Evolutionary conservation across 37 sponge, comb jelly and placozoan species (phyloP), one percentile per base, ranked within the genome.

Genomic region (Mnemiopsis leidyi): DNA sequence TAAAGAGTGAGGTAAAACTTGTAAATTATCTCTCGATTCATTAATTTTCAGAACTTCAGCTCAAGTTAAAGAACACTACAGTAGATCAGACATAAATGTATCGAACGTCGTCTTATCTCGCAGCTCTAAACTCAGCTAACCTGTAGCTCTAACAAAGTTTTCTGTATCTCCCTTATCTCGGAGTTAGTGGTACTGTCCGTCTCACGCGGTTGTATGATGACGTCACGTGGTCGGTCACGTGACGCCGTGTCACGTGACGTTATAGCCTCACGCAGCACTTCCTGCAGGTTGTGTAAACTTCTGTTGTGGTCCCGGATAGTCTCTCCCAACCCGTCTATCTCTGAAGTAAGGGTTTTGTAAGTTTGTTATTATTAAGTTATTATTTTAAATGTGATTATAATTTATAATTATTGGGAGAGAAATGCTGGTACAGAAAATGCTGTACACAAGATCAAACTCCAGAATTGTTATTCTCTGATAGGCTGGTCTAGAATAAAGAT

Each of bases 301-400:
- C 90, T 39, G 90, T 85, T 85, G 61, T 85, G 90, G 61, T 85
- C 90, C 5, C 90, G 90, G 25, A 85, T 23, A 36, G 90, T 40
- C 25, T 85, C 90, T 23, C 90, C 90, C n/a, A 85, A 21, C 2
- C 90, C 90, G 90, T 85, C 90, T 40, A 85, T 40, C 61, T 85
- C 90, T 85, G 90, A 23, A 39, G 48, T 39, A 40, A 29, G 82
- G 3, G 61, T 48, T 5, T 48, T 13, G n/a, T n/a, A n/a, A n/a
- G n/a, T n/a, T n/a, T n/a, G n/a, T n/a, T n/a, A n/a, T n/a, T n/a
- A n/a, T n/a, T n/a, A n/a, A n/a, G n/a, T 13, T 67, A 20, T 67
- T 67, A 67, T 67, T 67, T 67, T 67, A 67, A 67, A 20, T 67
- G 18, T 20, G 13, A 20, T 21, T 20, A 21, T 20, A 13, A 21